phyloP scores from a whole-genome alignment of 2,888 invertebrate species.

The Lasioglossum zephyrum region DNA sequence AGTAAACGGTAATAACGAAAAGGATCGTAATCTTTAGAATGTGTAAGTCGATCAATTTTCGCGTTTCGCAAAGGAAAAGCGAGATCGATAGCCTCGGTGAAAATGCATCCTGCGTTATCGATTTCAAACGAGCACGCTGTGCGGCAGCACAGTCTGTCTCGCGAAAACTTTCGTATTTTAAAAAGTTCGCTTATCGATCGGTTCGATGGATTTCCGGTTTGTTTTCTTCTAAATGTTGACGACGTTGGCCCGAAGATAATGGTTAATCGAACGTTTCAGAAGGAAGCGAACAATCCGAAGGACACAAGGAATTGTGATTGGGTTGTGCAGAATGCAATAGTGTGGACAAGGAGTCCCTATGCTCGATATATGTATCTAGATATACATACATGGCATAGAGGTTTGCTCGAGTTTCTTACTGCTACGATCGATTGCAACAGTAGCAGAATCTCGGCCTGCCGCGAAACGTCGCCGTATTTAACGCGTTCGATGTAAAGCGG shows the following conservation, averaged over 20 bases:
- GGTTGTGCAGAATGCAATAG: constrained; percentile 35
- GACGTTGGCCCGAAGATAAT: background rate
- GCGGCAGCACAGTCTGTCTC: constrained; percentile 53
- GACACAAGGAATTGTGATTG: background rate
- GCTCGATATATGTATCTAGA: constrained; percentile 52
- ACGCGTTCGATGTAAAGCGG: constrained; percentile 55
- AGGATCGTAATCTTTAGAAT: background rate
- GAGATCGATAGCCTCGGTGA: constrained; percentile 31
- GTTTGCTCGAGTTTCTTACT: constrained; percentile 55
- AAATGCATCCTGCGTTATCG: constrained; percentile 52
- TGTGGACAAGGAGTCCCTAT: constrained; percentile 50
- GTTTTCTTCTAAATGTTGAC: background rate
- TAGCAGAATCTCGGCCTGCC: constrained; percentile 64
- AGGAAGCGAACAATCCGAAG: background rate
- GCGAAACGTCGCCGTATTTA: constrained; percentile 56
- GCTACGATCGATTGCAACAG: constrained; percentile 65
- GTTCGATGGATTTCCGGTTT: constrained; percentile 57
- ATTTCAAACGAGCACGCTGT: constrained; percentile 43
- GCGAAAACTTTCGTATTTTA: constrained; percentile 53
- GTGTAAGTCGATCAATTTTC: background rate
- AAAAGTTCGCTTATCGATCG: constrained; percentile 65
- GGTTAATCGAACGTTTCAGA: background rate
- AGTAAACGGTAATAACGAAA: background rate
- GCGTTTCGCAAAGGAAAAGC: background rate
- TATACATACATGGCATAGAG: constrained; percentile 6